Evolutionary conservation across 2,888 invertebrate genomes (phyloP), one percentile per base, ranked within the genome.

Genomic region (Ophraella communa): DNA sequence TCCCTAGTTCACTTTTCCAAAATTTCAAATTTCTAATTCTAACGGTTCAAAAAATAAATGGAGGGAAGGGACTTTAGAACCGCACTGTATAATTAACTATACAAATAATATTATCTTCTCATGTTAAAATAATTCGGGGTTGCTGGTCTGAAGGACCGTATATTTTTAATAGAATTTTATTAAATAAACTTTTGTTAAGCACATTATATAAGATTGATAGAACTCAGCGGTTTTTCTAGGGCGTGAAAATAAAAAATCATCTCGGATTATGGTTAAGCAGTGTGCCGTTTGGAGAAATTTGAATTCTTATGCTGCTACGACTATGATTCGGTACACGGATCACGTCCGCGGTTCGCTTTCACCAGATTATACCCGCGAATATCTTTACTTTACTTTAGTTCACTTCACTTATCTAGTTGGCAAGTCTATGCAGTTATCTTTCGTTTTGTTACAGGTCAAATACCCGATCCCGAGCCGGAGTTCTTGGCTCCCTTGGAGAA

Each of bases 401-500:
- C 79, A 80, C 78, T 80, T 80, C 79, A 79, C 78, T 80, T 81
- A 79, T 80, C 77, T 76, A 75, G 77, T 77, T 76, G 76, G 74
- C 76, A 74, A 78, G 74, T 76, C 75, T 77, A 75, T 76, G 73
- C 75, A 73, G 76, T 77, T 76, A 76, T 64, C 54, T 77, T 73
- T 75, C 74, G 73, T 73, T 78, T 76, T 78, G 70, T 70, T 70
- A 67, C 70, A 70, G 68, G 90, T 83, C 91, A 92, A 83, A 88
- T 87, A 84, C 87, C 85, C 85, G 71, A 86, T 86, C 80, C 74
- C 57, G 86, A 86, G 58, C 95, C 95, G 3, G 91, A 92, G 81
- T 95, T 95, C 83, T 86, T 94, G 75, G 91, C 91, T 73, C 91
- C 91, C 61, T 83, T 95, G 79, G 91, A 93, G 79, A 95, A 95